phyloP scores from a whole-genome alignment of 37 sponge, comb jelly and placozoan species.

The Ephydatia muelleri region DNA sequence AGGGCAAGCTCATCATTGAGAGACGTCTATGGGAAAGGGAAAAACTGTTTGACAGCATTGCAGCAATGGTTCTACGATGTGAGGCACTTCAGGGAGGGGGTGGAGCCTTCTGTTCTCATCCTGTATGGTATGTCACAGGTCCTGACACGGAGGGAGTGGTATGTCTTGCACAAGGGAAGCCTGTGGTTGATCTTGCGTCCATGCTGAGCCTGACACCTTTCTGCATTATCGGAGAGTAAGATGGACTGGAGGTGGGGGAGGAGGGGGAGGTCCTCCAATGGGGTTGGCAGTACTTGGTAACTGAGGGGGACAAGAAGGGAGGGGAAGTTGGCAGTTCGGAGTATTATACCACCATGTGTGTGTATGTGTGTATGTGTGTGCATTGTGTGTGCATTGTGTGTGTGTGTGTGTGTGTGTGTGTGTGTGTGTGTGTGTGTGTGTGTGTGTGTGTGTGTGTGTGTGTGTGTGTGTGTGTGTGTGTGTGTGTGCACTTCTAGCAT shows the following conservation, averaged over 20 bases:
- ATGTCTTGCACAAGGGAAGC: not conserved
- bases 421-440: slow-evolving; percentile 13
- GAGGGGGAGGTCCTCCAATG: no score
- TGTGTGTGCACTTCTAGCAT: slow-evolving; percentile 11
- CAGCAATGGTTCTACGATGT: slow-evolving; percentile 60
- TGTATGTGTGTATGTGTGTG: no score
- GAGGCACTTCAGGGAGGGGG: slow-evolving; percentile 10
- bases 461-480: not conserved
- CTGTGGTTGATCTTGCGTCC: slow-evolving; percentile 2
- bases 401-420: slow-evolving; percentile 13
- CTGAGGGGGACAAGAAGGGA: not conserved
- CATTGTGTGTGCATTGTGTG: slow-evolving; percentile 7
- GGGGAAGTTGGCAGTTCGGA: not conserved
- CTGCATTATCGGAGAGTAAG: slow-evolving; percentile 45
- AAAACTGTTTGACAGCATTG: slow-evolving; percentile 53
- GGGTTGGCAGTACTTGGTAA: not conserved
- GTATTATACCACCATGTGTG: no score
- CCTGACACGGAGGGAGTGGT: not conserved
- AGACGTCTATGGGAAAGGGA: slow-evolving; percentile 34
- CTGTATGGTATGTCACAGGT: slow-evolving; percentile 1
- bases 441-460: not conserved
- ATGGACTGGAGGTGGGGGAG: not conserved
- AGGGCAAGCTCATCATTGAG: slow-evolving; percentile 16
- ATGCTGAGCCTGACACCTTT: slow-evolving; percentile 2
- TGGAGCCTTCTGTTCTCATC: not conserved